phyloP scores from a whole-genome alignment of 92 coral and sea anemone genomes.

The Epizoanthus scotinus region DNA sequence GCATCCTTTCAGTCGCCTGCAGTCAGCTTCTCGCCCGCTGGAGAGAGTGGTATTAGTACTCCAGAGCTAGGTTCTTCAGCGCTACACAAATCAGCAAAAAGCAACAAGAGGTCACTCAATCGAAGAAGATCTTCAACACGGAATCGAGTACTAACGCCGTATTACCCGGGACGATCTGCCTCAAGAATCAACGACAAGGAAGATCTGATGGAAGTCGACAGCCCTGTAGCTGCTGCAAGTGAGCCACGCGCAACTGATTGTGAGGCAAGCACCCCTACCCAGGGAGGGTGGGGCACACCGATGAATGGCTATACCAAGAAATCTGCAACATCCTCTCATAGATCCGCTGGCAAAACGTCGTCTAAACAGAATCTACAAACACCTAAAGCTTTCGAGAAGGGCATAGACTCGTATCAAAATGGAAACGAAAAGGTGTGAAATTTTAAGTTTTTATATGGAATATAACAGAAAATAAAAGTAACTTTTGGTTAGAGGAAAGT shows the following conservation, averaged over 20 bases:
- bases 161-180: conserved; percentile 20
- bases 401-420: background rate
- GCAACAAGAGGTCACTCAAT: conserved; percentile 22
- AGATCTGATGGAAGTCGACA: conserved; percentile 9
- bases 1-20: background rate
- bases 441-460: background rate
- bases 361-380: background rate
- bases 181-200: conserved; percentile 26
- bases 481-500: too few species aligned
- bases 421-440: background rate
- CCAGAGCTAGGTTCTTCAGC: background rate
- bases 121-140: conserved; percentile 41
- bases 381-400: background rate
- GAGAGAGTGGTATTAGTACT: background rate
- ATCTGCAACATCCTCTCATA: background rate
- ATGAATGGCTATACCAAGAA: conserved; percentile 3
- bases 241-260: background rate
- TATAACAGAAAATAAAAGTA: too few species aligned
- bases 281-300: background rate
- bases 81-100: background rate
- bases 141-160: conserved; percentile 40
- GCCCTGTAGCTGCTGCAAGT: background rate
- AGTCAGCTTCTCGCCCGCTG: background rate
- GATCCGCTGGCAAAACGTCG: background rate
- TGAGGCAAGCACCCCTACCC: background rate